phyloP scores from a whole-genome alignment of 2,888 invertebrate genomes.

The Drosophila histrio region DNA sequence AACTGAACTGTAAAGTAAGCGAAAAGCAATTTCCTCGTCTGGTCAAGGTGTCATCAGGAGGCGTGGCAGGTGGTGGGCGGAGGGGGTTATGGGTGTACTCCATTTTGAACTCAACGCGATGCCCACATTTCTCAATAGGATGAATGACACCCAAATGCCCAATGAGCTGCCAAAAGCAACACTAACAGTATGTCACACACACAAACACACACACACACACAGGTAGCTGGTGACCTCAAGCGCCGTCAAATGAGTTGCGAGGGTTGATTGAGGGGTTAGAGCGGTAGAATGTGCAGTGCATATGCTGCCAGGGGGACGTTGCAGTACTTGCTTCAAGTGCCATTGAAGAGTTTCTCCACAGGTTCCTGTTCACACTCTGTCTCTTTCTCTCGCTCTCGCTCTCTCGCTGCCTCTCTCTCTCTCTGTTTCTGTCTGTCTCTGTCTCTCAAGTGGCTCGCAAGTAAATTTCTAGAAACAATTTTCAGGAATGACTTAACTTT shows the following conservation, averaged over 20 bases:
- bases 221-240: constrained; percentile 56
- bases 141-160: constrained; percentile 55
- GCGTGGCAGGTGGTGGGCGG: not conserved
- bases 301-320: not conserved
- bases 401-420: not conserved
- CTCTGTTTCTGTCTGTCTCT: not conserved
- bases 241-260: constrained; percentile 35
- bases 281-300: not conserved
- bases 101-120: constrained; percentile 2
- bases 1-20: constrained; percentile 4
- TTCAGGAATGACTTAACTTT: constrained; percentile 78
- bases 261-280: not conserved
- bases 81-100: not conserved
- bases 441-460: constrained; percentile 61
- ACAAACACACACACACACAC: not conserved
- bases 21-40: constrained; percentile 1
- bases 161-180: constrained; percentile 43
- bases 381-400: not conserved
- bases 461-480: constrained; percentile 78
- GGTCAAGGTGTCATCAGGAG: not conserved
- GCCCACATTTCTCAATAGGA: constrained; percentile 59
- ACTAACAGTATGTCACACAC: constrained; percentile 29
- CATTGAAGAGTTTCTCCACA: constrained; percentile 43
- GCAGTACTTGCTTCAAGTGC: constrained; percentile 39
- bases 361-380: not conserved